phyloP scores from a whole-genome alignment of 1,140 invertebrate species.

The Idris sp. region DNA sequence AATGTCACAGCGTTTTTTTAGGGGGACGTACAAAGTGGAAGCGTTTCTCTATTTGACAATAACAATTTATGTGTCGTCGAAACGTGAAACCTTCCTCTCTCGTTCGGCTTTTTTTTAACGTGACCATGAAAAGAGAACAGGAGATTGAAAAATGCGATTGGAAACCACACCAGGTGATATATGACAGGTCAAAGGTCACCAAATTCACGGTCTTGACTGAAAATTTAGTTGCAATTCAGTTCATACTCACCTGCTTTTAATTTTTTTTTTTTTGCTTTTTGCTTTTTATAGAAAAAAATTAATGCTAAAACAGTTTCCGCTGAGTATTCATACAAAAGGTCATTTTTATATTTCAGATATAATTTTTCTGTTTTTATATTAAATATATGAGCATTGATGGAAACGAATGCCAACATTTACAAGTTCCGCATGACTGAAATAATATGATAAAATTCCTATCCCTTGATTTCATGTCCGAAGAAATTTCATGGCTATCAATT shows the following conservation, averaged over 20 bases:
- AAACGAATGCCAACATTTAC: slow-evolving; percentile 2
- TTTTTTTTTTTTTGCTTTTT: not conserved
- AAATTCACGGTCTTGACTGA: not conserved
- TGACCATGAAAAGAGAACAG: slow-evolving; percentile 19
- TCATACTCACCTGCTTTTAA: slow-evolving; percentile 1
- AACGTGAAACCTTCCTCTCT: slow-evolving; percentile 15
- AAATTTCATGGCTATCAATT: slow-evolving; percentile 37
- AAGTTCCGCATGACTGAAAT: not conserved
- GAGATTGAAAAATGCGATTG: slow-evolving; percentile 20
- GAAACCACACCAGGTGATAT: slow-evolving; percentile 17
- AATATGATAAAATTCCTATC: not conserved
- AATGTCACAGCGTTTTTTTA: too few relatives aligned
- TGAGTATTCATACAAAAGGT: too few relatives aligned
- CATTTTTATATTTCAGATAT: too few relatives aligned
- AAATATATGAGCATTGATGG: too few relatives aligned
- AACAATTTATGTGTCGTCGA: slow-evolving; percentile 19
- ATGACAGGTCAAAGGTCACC: slow-evolving; percentile 12
- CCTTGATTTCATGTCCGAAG: slow-evolving; percentile 4
- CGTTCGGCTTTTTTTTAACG: slow-evolving; percentile 2
- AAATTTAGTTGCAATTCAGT: not conserved
- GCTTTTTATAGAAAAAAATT: too few relatives aligned
- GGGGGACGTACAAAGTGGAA: not conserved
- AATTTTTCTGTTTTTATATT: too few relatives aligned
- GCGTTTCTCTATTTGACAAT: slow-evolving; percentile 20
- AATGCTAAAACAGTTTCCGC: too few relatives aligned